Percentiles rank a stretch among this genome's conserved stretches.
Conservation (phyloP, 2,888 invertebrate species). For the Gnatocerus cornutus region DNA sequence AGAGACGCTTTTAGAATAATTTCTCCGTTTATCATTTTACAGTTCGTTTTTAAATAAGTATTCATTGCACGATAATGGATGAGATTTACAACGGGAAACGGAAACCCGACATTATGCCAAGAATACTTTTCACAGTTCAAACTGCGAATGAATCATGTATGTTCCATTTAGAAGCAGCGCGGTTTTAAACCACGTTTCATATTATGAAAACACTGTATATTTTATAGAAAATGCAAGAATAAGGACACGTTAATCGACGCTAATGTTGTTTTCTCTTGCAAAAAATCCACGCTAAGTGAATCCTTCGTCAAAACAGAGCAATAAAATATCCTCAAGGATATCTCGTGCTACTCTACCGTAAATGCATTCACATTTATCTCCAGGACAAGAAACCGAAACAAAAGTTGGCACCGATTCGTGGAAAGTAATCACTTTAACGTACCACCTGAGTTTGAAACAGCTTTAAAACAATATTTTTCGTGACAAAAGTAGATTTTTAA, state of each 20-base stretch:
- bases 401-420: slow-evolving; percentile 27
- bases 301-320: not conserved
- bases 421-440: slow-evolving; percentile 30
- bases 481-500: not conserved
- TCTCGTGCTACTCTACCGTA: slow-evolving; percentile 27
- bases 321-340: slow-evolving; percentile 23
- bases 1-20: too few relatives aligned
- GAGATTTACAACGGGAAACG: slow-evolving; percentile 15
- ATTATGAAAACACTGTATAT: not conserved
- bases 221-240: not conserved
- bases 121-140: slow-evolving; percentile 20
- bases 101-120: slow-evolving; percentile 17
- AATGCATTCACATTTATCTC: slow-evolving; percentile 36
- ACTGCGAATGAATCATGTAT: slow-evolving; percentile 14
- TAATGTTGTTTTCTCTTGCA: slow-evolving; percentile 17
- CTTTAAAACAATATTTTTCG: slow-evolving; percentile 23
- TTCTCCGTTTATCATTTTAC: too few relatives aligned
- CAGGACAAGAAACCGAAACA: slow-evolving; percentile 31
- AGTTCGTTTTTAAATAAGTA: slow-evolving; percentile 2
- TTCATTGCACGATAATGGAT: slow-evolving; percentile 17
- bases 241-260: slow-evolving; percentile 28
- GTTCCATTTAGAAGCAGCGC: not conserved
- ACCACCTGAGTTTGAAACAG: slow-evolving; percentile 16
- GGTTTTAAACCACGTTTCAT: not conserved
- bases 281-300: slow-evolving; percentile 8